A percentile compares a stretch with the other conserved stretches of the same genome.
Conservation (phyloP, 2,113 vertebrate species). For the Tetrax tetrax region DNA sequence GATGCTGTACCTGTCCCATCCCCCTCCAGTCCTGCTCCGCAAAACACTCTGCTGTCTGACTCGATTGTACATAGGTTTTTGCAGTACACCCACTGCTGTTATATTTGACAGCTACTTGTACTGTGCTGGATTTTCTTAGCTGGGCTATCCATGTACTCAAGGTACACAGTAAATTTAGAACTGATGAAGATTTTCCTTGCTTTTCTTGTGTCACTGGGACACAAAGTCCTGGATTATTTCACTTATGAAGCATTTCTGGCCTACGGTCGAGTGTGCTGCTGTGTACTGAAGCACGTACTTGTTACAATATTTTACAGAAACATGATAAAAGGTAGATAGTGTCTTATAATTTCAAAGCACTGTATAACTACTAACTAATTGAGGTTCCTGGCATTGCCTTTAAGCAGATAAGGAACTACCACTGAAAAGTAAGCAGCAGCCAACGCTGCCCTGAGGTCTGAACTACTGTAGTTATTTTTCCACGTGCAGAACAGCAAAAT, state of each 20-base stretch:
- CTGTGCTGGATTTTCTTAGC: background rate
- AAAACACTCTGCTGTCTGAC: background rate
- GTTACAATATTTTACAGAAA: background rate
- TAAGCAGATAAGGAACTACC: conserved; percentile 6
- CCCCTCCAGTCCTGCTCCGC: background rate
- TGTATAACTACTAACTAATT: background rate
- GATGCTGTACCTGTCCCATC: background rate
- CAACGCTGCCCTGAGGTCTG: background rate
- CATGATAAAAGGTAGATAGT: background rate
- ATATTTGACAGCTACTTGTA: background rate
- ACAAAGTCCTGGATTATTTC: background rate
- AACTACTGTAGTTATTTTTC: background rate
- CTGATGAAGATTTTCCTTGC: background rate
- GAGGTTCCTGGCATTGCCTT: background rate
- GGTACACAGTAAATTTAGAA: background rate
- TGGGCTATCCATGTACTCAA: background rate
- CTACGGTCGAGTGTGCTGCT: background rate
- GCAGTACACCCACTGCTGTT: background rate
- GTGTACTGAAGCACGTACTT: background rate
- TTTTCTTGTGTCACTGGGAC: background rate
- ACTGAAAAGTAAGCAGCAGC: background rate
- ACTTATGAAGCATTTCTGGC: background rate
- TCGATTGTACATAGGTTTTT: background rate
- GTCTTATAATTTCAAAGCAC: background rate
- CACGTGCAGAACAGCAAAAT: background rate